A percentile compares a stretch with the other conserved stretches of the same genome.
Evolutionary conservation across 2,113 vertebrate genomes (phyloP).

Genomic region (Hippocampus barbouri): DNA sequence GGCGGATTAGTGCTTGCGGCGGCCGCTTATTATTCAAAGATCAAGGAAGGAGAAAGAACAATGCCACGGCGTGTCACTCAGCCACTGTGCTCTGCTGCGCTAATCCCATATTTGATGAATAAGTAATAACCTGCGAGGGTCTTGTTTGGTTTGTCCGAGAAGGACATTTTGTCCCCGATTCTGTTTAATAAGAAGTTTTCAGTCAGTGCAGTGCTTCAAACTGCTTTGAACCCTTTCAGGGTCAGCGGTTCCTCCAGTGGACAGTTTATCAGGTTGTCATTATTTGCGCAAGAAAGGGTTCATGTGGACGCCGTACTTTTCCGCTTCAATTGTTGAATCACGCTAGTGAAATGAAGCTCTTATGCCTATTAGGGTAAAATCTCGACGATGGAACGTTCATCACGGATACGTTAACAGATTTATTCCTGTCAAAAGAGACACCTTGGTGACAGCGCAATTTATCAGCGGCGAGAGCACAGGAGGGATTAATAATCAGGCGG

Average conservation of each 20-base stretch:
- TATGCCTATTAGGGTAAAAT: background rate
- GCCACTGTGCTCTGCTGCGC: slow-evolving; percentile 18
- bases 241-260: too few species aligned
- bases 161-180: slow-evolving; percentile 2
- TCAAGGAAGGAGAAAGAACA: slow-evolving; percentile 21
- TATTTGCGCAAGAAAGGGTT: too few species aligned
- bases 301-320: background rate
- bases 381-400: slow-evolving; percentile 1
- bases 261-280: too few species aligned
- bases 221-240: background rate
- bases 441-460: slow-evolving; percentile 26
- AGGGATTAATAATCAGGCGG: background rate
- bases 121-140: slow-evolving; percentile 19
- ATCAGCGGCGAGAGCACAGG: slow-evolving; percentile 14
- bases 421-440: slow-evolving; percentile 29
- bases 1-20: slow-evolving; percentile 19
- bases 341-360: background rate
- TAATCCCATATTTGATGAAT: slow-evolving; percentile 42
- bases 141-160: slow-evolving; percentile 4
- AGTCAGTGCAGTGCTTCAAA: background rate
- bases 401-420: slow-evolving; percentile 24
- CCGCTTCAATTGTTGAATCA: background rate
- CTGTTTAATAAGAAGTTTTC: slow-evolving; percentile 11
- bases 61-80: slow-evolving; percentile 29
- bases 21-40: slow-evolving; percentile 29